Conservation (phyloP, 2,113 vertebrate species). For the Pedionomus torquatus region DNA sequence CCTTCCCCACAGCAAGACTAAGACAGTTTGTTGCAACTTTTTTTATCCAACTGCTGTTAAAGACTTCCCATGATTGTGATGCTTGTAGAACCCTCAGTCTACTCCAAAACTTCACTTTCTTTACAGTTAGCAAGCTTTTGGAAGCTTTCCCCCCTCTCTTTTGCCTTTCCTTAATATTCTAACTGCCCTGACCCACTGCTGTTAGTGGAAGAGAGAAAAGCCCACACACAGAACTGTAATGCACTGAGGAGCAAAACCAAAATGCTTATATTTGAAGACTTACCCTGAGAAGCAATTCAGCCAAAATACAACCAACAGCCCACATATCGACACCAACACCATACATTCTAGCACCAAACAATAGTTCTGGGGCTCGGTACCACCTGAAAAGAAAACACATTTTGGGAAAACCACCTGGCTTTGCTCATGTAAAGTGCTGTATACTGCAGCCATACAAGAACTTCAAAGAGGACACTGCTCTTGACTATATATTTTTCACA, state of each 20-base stretch:
- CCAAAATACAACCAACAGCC: slow-evolving; percentile 98
- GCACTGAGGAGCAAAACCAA: background rate
- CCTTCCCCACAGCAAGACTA: background rate
- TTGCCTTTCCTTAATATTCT: background rate
- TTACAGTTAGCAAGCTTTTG: background rate
- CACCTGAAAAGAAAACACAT: slow-evolving; percentile 79
- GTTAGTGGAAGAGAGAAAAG: background rate
- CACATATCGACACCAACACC: slow-evolving; percentile 98
- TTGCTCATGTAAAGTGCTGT: background rate
- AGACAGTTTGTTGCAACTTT: background rate
- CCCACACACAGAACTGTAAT: fast-evolving
- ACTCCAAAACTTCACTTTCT: background rate
- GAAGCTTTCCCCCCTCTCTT: background rate
- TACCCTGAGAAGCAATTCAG: slow-evolving; percentile 94
- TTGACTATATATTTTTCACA: background rate
- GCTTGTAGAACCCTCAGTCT: background rate
- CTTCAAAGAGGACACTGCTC: background rate
- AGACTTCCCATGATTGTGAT: background rate
- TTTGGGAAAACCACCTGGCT: background rate
- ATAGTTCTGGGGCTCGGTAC: slow-evolving; percentile 94
- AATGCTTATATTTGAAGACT: slow-evolving; percentile 35
- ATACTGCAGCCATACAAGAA: background rate
- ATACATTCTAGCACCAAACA: slow-evolving; percentile 98
- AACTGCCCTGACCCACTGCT: background rate
- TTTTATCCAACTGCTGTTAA: background rate